Percentiles rank a stretch among this genome's conserved stretches.
Conservation (phyloP, 2,113 vertebrate species). For the Microcebus lehilahytsara region DNA sequence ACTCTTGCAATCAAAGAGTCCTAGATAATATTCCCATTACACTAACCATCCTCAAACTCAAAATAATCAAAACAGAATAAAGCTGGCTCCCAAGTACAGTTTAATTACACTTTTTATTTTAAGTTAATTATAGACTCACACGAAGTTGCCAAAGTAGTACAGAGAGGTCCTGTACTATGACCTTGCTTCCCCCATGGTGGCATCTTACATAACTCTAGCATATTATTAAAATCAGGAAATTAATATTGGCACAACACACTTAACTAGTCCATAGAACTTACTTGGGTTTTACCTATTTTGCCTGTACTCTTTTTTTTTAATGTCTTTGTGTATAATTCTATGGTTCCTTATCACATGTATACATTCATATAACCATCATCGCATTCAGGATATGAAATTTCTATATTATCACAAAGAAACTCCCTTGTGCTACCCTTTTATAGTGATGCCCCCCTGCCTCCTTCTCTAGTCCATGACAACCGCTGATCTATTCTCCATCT, state of each 20-base stretch:
- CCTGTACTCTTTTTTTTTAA: not conserved
- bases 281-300: not conserved
- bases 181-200: not conserved
- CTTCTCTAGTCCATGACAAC: not conserved
- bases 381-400: not conserved
- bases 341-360: not conserved
- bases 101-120: not conserved
- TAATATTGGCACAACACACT: not conserved
- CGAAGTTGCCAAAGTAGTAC: not conserved
- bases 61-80: conserved; percentile 15
- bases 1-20: not conserved
- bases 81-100: not conserved
- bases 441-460: not conserved
- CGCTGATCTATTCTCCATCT: not conserved
- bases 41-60: not conserved
- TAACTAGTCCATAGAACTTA: not conserved
- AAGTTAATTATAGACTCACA: not conserved
- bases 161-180: not conserved
- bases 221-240: not conserved
- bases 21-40: not conserved
- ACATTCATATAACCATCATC: not conserved
- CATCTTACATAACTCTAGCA: not conserved
- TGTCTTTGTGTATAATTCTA: not conserved
- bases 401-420: not conserved
- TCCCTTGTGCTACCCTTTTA: not conserved